Evolutionary conservation across 2,113 vertebrate genomes (phyloP).

Genomic region (Ondatra zibethicus): DNA sequence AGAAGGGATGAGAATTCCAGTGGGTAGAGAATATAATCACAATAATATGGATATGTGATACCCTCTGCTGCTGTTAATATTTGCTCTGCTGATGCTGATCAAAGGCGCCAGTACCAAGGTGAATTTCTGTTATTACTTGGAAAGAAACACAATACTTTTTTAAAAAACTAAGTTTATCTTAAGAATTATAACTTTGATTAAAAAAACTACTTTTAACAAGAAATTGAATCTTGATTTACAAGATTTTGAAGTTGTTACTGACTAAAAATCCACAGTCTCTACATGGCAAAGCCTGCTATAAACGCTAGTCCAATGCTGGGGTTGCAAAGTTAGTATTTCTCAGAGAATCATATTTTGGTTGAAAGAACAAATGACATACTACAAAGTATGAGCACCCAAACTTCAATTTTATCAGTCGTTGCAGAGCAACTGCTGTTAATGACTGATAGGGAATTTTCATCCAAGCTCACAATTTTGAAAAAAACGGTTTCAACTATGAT

Average conservation of each 20-base stretch:
- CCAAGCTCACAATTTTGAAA: not conserved
- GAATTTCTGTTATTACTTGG: not conserved
- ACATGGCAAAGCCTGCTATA: not conserved
- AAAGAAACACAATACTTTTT: not conserved
- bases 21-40: not conserved
- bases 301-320: not conserved
- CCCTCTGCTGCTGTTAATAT: not conserved
- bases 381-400: not conserved
- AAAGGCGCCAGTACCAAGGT: not conserved
- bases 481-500: conserved; percentile 23
- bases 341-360: conserved; percentile 8
- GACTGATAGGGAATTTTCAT: conserved; percentile 27
- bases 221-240: not conserved
- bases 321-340: not conserved
- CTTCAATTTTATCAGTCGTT: not conserved
- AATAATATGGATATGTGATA: not conserved
- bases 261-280: not conserved
- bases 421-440: not conserved
- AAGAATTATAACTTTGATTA: not conserved
- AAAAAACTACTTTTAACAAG: conserved; percentile 33
- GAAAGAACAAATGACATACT: conserved; percentile 7
- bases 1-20: not conserved
- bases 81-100: not conserved
- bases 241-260: not conserved
- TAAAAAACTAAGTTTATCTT: not conserved